phyloP scores from a whole-genome alignment of 2,797 vertebrate species.

The Phylloscopus collybita region DNA sequence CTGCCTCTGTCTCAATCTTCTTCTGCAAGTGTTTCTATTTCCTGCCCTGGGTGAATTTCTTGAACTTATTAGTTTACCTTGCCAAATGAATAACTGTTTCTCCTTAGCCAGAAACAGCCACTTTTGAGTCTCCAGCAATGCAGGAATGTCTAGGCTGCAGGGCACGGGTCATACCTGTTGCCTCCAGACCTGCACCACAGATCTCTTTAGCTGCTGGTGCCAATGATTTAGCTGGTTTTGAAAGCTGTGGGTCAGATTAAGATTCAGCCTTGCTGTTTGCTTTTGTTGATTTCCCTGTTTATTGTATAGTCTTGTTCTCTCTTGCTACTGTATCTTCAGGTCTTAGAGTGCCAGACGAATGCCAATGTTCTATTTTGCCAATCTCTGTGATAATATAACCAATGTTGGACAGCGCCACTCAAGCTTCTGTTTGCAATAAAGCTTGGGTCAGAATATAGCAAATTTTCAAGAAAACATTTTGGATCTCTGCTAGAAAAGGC shows the following conservation, averaged over 20 bases:
- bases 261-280: background rate
- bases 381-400: background rate
- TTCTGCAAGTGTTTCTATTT: background rate
- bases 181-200: background rate
- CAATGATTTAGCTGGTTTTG: background rate
- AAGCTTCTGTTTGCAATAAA: background rate
- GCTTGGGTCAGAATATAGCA: background rate
- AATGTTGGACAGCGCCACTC: background rate
- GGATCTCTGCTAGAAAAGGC: background rate
- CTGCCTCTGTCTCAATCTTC: background rate
- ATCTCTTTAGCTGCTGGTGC: background rate
- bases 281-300: background rate
- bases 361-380: background rate
- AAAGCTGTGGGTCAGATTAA: background rate
- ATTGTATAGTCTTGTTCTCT: background rate
- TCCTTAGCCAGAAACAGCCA: background rate
- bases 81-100: background rate
- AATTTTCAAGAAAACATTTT: background rate
- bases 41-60: background rate
- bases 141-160: background rate
- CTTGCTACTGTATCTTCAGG: background rate
- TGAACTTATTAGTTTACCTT: background rate
- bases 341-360: background rate
- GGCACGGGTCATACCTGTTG: background rate
- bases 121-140: background rate